Conservation (phyloP, 2,797 vertebrate genomes). For the Tinamus major region DNA sequence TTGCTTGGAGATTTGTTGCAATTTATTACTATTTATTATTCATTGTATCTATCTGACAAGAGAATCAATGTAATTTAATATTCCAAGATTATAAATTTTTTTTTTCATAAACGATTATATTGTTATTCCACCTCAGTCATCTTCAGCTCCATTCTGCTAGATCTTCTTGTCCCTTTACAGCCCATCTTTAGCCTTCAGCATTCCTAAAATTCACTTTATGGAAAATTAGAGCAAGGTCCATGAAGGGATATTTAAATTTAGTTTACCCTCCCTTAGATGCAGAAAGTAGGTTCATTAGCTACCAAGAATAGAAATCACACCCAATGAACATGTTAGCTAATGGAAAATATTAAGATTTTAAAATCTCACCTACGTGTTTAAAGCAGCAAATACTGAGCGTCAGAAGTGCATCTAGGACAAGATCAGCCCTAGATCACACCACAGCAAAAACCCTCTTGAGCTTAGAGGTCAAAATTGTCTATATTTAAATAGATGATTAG, state of each 20-base stretch:
- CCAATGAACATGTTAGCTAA: background rate
- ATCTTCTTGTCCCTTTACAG: background rate
- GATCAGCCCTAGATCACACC: background rate
- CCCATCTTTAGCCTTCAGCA: constrained; percentile 17
- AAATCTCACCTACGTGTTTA: background rate
- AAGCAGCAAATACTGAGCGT: background rate
- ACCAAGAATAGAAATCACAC: constrained; percentile 37
- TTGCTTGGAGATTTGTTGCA: background rate
- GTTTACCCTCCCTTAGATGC: constrained; percentile 13
- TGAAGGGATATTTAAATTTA: constrained; percentile 54
- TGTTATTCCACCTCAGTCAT: background rate
- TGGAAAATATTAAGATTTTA: background rate
- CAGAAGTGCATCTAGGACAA: background rate
- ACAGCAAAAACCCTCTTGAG: rapidly evolving
- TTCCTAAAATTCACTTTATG: background rate
- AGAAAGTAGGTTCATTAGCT: constrained; percentile 15
- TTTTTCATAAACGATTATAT: background rate
- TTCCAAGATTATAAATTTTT: background rate
- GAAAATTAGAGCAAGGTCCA: constrained; percentile 61
- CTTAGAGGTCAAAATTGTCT: background rate
- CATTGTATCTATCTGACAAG: background rate
- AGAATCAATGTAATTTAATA: background rate
- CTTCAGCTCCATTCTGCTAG: background rate
- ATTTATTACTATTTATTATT: background rate
- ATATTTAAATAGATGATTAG: background rate